phyloP scores from a whole-genome alignment of 1,140 invertebrate species.

The Phthorimaea operculella region DNA sequence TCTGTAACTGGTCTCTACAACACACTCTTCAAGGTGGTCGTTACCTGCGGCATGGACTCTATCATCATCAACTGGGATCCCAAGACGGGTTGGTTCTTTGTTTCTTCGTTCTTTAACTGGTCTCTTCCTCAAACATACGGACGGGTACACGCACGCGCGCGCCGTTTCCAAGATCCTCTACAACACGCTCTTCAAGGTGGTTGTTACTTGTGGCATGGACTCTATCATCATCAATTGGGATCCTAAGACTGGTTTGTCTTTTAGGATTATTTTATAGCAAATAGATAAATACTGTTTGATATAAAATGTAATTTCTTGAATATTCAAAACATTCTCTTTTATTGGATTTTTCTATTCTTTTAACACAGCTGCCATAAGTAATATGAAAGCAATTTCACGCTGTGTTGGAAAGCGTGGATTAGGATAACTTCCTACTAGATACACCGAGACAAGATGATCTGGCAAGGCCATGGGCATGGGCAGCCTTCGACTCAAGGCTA shows the following conservation, averaged over 20 bases:
- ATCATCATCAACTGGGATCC: constrained; percentile 81
- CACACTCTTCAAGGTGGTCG: constrained; percentile 73
- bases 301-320: no score
- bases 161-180: constrained; percentile 75
- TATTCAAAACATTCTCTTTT: constrained; percentile 78
- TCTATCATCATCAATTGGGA: constrained; percentile 81
- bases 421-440: neutral
- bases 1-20: constrained; percentile 71
- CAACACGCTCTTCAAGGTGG: constrained; percentile 75
- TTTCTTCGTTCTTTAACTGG: neutral
- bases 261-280: no score
- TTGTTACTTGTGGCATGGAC: constrained; percentile 76
- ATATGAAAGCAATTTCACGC: no score
- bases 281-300: no score
- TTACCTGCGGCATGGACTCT: constrained; percentile 76
- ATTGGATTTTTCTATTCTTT: neutral
- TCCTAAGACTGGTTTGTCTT: constrained; percentile 70
- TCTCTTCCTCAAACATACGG: constrained; percentile 72
- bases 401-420: no score
- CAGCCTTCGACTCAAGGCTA: no score
- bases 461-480: no score
- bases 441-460: no score
- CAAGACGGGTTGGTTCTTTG: constrained; percentile 68
- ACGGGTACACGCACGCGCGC: constrained; percentile 75
- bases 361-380: no score